Evolutionary conservation across 2,888 invertebrate species (phyloP).

Genomic region (Seira sanloemensis): DNA sequence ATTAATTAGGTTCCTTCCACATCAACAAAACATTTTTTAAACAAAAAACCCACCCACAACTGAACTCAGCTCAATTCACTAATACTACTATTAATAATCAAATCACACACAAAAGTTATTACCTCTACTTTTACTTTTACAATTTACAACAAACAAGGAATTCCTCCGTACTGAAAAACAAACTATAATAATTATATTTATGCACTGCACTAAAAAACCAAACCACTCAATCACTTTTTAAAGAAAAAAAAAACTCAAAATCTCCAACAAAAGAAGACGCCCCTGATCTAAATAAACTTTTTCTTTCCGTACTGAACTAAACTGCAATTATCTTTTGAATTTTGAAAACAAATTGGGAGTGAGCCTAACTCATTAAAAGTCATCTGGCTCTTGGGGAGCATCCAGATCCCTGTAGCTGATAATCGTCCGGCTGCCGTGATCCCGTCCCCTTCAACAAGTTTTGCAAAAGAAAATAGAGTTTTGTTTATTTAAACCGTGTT

Average conservation of each 20-base stretch:
- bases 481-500: too few species aligned
- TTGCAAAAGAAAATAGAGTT: too few species aligned
- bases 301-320: too few species aligned
- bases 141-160: too few species aligned
- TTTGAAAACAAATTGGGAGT: background rate
- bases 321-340: background rate
- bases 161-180: too few species aligned
- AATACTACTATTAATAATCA: too few species aligned
- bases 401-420: constrained; percentile 96
- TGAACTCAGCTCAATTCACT: too few species aligned
- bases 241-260: background rate
- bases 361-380: constrained; percentile 78
- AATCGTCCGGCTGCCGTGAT: constrained; percentile 85
- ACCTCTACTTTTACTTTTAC: too few species aligned
- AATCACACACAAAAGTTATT: too few species aligned
- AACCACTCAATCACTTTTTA: background rate
- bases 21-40: too few species aligned
- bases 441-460: constrained; percentile 81
- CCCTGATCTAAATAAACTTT: background rate
- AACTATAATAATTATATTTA: background rate
- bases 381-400: constrained; percentile 93
- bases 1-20: too few species aligned
- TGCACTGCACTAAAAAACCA: background rate
- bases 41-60: too few species aligned
- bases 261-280: background rate